A percentile compares a stretch with the other conserved stretches of the same genome.
These are phyloP conservation scores for Rafetus swinhoei DNA, from an alignment of 2,113 vertebrate species.

Conservation along the genomic window DNA sequence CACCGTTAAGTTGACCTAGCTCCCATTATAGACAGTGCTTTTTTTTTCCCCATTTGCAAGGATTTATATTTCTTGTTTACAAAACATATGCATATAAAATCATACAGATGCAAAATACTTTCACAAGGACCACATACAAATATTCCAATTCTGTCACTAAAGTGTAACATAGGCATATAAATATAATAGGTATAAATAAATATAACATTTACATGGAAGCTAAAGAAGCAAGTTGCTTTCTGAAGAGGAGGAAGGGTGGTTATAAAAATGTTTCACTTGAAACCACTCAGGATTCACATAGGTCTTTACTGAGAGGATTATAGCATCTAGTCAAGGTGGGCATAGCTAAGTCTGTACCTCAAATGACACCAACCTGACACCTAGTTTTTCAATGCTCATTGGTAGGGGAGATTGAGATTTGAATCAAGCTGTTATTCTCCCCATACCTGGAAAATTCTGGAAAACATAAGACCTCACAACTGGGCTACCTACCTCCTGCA, in stretches of 20 bases:
- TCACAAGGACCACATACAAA: conserved; percentile 69
- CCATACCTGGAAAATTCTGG: neutral
- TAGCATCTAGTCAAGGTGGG: neutral
- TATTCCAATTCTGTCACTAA: conserved; percentile 69
- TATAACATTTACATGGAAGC: conserved; percentile 67
- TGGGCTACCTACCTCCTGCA: neutral
- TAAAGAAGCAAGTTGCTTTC: conserved; percentile 47
- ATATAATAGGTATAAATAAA: conserved; percentile 52
- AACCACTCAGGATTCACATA: neutral
- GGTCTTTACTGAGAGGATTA: neutral
- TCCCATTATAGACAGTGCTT: too few species aligned
- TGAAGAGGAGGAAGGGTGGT: neutral
- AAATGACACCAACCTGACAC: neutral
- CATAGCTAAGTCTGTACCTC: neutral
- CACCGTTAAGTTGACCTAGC: too few species aligned
- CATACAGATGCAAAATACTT: conserved; percentile 62
- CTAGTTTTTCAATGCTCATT: neutral
- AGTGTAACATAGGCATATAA: conserved; percentile 60
- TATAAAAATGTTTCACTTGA: conserved; percentile 26
- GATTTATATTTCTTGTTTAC: conserved; percentile 53
- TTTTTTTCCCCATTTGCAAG: neutral
- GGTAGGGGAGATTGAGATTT: neutral
- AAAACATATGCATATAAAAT: conserved; percentile 29
- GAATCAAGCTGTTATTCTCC: neutral
- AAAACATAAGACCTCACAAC: neutral